Percentiles rank a stretch among this genome's conserved stretches.
These are phyloP conservation scores for Aphrophora alni DNA, from an alignment of 2,888 invertebrate genomes.

Conservation along the genomic window DNA sequence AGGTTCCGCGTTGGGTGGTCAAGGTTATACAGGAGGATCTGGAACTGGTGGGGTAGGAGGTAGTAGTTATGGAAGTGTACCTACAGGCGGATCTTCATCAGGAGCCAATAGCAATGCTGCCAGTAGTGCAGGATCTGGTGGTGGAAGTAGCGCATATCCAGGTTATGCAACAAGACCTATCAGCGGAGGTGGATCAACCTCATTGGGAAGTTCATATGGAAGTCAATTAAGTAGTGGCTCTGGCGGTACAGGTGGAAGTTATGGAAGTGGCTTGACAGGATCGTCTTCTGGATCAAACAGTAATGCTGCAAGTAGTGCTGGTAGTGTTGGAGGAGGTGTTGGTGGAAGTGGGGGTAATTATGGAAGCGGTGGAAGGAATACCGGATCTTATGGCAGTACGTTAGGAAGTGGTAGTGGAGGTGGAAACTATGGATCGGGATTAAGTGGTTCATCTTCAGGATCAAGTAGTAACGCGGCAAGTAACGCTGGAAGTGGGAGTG, in stretches of 20 bases:
- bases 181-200: constrained; percentile 15
- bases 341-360: not conserved
- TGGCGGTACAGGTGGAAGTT: constrained; percentile 4
- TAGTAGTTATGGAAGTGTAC: not conserved
- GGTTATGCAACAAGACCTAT: not conserved
- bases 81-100: not conserved
- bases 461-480: not conserved
- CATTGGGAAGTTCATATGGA: constrained; percentile 12
- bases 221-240: constrained; percentile 12
- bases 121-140: not conserved
- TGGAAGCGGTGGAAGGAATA: constrained; percentile 13
- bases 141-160: not conserved
- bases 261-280: not conserved
- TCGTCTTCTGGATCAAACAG: constrained; percentile 2
- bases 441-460: not conserved
- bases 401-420: constrained; percentile 14
- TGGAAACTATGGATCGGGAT: not conserved
- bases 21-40: not conserved
- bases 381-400: too few species aligned
- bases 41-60: constrained; percentile 9
- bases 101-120: constrained; percentile 12
- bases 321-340: constrained; percentile 9
- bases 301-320: constrained; percentile 2
- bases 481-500: not conserved
- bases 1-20: not conserved